Evolutionary conservation across 2,113 vertebrate species (phyloP).

Genomic region (Macrotus californicus): DNA sequence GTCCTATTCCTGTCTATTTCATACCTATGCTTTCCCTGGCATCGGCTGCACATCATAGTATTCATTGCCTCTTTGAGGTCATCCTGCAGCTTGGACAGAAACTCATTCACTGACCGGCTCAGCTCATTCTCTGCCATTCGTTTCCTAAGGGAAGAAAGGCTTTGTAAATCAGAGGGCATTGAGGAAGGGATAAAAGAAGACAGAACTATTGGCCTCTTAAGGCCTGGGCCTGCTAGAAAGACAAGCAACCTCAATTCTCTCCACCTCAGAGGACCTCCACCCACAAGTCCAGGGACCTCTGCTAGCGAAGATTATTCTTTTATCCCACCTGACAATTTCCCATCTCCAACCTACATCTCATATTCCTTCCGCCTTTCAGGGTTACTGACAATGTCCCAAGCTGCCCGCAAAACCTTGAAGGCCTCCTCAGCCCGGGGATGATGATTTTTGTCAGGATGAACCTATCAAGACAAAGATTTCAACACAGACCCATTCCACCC

Average conservation of each 20-base stretch:
- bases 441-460: slow-evolving; percentile 96
- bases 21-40: slow-evolving; percentile 95
- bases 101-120: slow-evolving; percentile 91
- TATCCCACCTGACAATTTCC: neutral
- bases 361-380: slow-evolving; percentile 90
- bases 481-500: slow-evolving; percentile 36
- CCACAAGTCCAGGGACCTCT: neutral
- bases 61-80: slow-evolving; percentile 96
- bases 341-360: slow-evolving; percentile 86
- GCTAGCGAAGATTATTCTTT: neutral
- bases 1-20: slow-evolving; percentile 23
- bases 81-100: slow-evolving; percentile 93
- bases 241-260: neutral
- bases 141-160: slow-evolving; percentile 79
- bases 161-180: slow-evolving; percentile 14
- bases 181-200: neutral
- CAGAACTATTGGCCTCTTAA: neutral
- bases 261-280: neutral
- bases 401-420: slow-evolving; percentile 93
- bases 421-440: slow-evolving; percentile 94
- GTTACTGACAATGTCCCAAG: slow-evolving; percentile 97
- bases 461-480: slow-evolving; percentile 78
- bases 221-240: neutral
- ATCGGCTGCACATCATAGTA: slow-evolving; percentile 96
- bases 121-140: slow-evolving; percentile 91